Conservation (phyloP, 1,140 invertebrate species). For the Apis dorsata region DNA sequence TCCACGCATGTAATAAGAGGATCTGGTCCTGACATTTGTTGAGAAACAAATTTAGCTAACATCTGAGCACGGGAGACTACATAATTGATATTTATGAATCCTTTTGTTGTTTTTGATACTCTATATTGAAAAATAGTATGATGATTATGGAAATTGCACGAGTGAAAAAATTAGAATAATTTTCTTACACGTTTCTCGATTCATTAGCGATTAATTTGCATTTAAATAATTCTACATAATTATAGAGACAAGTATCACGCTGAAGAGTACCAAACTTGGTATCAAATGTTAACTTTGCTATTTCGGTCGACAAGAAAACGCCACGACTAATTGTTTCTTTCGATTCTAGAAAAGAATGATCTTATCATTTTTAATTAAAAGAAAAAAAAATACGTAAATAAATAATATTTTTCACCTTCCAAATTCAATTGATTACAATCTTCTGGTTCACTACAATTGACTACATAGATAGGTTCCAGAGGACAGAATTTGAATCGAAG, state of each 20-base stretch:
- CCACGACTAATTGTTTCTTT: constrained; percentile 20
- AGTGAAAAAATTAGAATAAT: not conserved
- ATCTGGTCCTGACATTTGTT: constrained; percentile 79
- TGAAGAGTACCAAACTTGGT: constrained; percentile 67
- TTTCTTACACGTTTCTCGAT: constrained; percentile 31
- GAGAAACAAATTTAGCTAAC: constrained; percentile 79
- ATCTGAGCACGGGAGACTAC: constrained; percentile 70
- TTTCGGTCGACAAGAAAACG: constrained; percentile 50
- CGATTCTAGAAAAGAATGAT: not conserved
- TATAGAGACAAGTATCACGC: constrained; percentile 61
- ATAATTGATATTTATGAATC: constrained; percentile 61
- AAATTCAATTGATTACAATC: too few relatives aligned
- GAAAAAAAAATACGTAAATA: not conserved
- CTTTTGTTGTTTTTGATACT: not conserved
- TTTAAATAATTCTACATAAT: constrained; percentile 65
- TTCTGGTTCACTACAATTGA: constrained; percentile 59
- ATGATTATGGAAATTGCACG: not conserved
- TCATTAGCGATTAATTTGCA: constrained; percentile 64
- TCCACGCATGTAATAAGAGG: constrained; percentile 75
- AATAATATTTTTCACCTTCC: not conserved
- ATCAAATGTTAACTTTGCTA: constrained; percentile 60
- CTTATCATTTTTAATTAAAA: not conserved
- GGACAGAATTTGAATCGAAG: constrained; percentile 71
- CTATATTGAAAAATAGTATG: constrained; percentile 13
- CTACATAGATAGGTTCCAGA: constrained; percentile 70